Base-by-base conservation (phyloP, 2,888 invertebrate species). In the Exephanes ischioxanthus region DNA sequence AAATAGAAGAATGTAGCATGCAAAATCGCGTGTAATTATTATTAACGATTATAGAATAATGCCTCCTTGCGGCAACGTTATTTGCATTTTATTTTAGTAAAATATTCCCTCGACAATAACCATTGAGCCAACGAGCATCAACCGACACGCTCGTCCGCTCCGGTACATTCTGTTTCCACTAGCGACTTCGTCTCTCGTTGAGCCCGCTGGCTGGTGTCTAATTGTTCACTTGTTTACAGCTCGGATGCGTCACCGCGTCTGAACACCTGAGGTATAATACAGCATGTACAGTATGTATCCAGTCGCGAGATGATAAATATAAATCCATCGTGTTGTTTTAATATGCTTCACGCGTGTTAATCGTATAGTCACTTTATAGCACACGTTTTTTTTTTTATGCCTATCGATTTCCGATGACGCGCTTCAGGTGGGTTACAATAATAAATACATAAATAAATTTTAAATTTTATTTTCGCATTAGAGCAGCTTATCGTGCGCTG, bases 141-240 rank as follows among this genome's bases (percentile, higher is more conserved):
- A 19, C 63, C 33, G 63, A 33, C 63, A 66, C 51, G 63, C 75
- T 66, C 51, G 55, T 48, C 53, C 63, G 55, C 71, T 48, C 37
- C 75, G 70, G 37, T 80, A 75, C 55, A 76, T 84, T 84, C 66
- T 48, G 66, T 76, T 80, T 80, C 71, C 83, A 78, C 72, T 71
- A 70, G 53, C 45, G 45, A 30, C 33, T 16, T 26, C 26, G 63
- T 51, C 53, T 61, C 63, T 76, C 51, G 33, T 19, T 61, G 58
- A 81, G 72, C 37, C 19, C 30, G 45, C 68, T 66, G 48, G 37
- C 37, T 30, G 14, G 33, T 7, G 55, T 83, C 70, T 75, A 75
- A 53, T 75, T 75, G 79, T 75, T 83, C 68, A 70, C 30, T 75
- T 75, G 75, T 79, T 83, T 75, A 83, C 75, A 41, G 37, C 53